phyloP scores from a whole-genome alignment of 2,113 vertebrate species.

The Elephas maximus region DNA sequence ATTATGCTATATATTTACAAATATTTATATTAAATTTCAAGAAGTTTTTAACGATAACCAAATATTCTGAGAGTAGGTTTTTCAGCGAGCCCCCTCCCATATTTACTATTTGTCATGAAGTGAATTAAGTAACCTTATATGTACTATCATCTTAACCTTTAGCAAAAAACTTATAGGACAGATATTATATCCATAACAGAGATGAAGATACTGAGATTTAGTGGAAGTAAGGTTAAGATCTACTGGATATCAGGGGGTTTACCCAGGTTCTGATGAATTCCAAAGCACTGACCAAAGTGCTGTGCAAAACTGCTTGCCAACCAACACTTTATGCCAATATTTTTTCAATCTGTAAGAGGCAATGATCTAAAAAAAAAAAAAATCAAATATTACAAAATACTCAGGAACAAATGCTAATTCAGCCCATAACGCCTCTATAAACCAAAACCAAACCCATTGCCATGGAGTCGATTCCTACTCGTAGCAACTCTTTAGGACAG shows the following conservation, averaged over 20 bases:
- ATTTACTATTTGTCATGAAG: not conserved
- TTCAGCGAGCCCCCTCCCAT: not conserved
- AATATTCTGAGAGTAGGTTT: not conserved
- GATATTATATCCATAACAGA: not conserved
- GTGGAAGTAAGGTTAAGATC: not conserved
- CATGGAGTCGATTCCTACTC: too few relatives aligned
- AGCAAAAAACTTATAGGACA: not conserved
- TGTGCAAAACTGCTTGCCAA: not conserved
- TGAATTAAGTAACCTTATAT: not conserved
- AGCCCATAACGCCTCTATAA: not conserved
- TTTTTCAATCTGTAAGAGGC: not conserved
- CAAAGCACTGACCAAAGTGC: not conserved
- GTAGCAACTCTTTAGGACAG: too few relatives aligned
- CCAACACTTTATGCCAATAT: rapidly evolving
- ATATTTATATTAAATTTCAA: not conserved
- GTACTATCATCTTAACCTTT: not conserved
- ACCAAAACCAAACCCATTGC: too few relatives aligned
- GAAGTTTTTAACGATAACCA: not conserved
- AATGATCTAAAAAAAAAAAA: slow-evolving; percentile 21
- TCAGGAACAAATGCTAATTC: not conserved
- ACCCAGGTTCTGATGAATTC: slow-evolving; percentile 4
- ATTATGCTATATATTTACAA: too few relatives aligned
- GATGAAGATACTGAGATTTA: not conserved
- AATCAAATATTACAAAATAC: not conserved
- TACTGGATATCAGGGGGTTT: not conserved